Evolutionary conservation across 1,140 invertebrate genomes (phyloP), one percentile per base, ranked within the genome.

Genomic region (Drosophila athabasca): DNA sequence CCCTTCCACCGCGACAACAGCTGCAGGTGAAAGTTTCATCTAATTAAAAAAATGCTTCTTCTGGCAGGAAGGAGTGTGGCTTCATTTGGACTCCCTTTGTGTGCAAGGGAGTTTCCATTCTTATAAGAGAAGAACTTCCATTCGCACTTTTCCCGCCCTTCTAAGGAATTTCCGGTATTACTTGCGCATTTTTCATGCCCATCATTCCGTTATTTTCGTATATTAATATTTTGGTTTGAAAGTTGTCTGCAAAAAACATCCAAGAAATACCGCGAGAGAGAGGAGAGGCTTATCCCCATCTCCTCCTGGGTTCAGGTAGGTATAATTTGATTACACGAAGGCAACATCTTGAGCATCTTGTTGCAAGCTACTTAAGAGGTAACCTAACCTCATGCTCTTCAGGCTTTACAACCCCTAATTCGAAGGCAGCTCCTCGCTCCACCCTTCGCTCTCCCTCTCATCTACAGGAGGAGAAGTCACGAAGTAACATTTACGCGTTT

Each of bases 401-500:
- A 41, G 29, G 29, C 22, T 44, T 48, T 50, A 44, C 39, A 61
- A 61, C 60, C 61, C 57, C 60, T 19, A 50, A 39, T 39, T 39
- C 35, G 4, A 39, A 4, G 35, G 3, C 11, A 26, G n/a, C n/a
- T n/a, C n/a, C n/a, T 15, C 55, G 24, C 55, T 57, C 50, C 55
- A 45, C 49, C 29, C 44, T 44, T 19, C 61, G 13, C 61, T 71
- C 54, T 60, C 49, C 35, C 41, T 53, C 53, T 29, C n/a, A n/a
- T 39, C 11, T 13, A 35, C 31, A 53, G 9, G 35, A 3, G 35
- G 3, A 55, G 66, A 78, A 78, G 76, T 78, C 76, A 78, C 61
- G 54, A 78, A 78, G 73, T 72, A 62, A 76, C 75, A 77, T 77
- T 77, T 77, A 70, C 75, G 75, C 75, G 66, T 75, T 74, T 79